Percentiles rank a stretch among this genome's conserved stretches.
Conservation (phyloP, 2,797 vertebrate species). For the Hypotaenidia philippensis region DNA sequence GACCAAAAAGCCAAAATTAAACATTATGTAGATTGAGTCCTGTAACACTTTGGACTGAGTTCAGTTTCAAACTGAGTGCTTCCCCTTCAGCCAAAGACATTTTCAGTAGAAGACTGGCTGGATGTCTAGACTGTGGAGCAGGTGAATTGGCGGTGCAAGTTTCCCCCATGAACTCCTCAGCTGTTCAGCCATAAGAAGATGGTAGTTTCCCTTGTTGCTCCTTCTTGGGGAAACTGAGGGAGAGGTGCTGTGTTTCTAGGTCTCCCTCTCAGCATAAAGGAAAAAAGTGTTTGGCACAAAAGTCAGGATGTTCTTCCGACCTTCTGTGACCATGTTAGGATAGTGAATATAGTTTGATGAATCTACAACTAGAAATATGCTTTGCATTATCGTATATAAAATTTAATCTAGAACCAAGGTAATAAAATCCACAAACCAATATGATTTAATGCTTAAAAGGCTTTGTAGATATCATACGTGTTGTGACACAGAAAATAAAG, state of each 20-base stretch:
- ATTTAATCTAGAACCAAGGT: not conserved
- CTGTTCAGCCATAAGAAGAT: not conserved
- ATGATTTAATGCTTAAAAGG: not conserved
- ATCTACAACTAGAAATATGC: not conserved
- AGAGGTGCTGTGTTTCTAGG: not conserved
- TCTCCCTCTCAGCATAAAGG: not conserved
- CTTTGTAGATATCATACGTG: not conserved
- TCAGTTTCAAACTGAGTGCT: not conserved
- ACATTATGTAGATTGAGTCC: not conserved
- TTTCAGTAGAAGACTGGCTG: not conserved
- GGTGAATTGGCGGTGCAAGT: not conserved
- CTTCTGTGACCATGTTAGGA: not conserved
- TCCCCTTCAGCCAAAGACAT: not conserved
- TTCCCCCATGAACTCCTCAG: rapidly evolving
- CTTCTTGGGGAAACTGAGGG: not conserved
- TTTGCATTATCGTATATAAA: not conserved
- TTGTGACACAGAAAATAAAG: not conserved
- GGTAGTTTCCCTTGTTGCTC: not conserved
- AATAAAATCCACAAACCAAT: not conserved
- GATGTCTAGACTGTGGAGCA: not conserved
- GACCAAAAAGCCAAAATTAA: not conserved
- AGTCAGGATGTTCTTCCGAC: not conserved
- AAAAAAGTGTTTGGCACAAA: not conserved
- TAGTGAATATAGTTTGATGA: not conserved
- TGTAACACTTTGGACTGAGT: not conserved